Evolutionary conservation across 2,888 invertebrate species (phyloP).

Genomic region (Orgyia antiqua): DNA sequence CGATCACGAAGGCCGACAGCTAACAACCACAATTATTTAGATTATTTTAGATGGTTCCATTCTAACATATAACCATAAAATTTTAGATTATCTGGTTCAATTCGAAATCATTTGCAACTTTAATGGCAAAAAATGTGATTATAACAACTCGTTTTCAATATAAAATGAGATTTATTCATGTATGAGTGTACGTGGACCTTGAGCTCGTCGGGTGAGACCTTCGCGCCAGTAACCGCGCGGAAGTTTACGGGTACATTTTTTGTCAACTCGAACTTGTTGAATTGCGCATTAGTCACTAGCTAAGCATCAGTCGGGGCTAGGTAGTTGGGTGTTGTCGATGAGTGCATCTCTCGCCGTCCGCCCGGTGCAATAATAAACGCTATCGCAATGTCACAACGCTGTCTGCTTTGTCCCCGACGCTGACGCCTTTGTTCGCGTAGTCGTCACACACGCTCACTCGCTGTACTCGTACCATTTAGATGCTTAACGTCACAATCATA

Average conservation of each 20-base stretch:
- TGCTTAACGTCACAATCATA: conserved; percentile 33
- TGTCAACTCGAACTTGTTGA: conserved; percentile 70
- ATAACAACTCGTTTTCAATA: conserved; percentile 59
- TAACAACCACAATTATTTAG: conserved; percentile 65
- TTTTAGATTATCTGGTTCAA: conserved; percentile 53
- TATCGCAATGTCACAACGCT: conserved; percentile 71
- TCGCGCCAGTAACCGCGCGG: conserved; percentile 76
- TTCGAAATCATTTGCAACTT: conserved; percentile 47
- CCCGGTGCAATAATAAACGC: conserved; percentile 60
- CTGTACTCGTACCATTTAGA: conserved; percentile 35
- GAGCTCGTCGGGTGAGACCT: conserved; percentile 71
- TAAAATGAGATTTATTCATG: conserved; percentile 71
- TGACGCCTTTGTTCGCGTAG: conserved; percentile 33
- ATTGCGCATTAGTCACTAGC: conserved; percentile 69
- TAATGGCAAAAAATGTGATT: conserved; percentile 55
- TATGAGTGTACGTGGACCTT: conserved; percentile 76
- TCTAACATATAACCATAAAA: conserved; percentile 51
- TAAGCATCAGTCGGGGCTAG: conserved; percentile 53
- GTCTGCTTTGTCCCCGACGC: conserved; percentile 55
- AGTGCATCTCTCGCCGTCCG: conserved; percentile 12
- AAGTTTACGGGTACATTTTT: conserved; percentile 70
- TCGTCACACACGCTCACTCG: conserved; percentile 30
- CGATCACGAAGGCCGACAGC: conserved; percentile 60
- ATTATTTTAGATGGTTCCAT: conserved; percentile 61
- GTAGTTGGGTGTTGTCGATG: conserved; percentile 44